These are phyloP conservation scores for Creontiades dilutus DNA, from an alignment of 2,888 invertebrate genomes.

Conservation along the genomic window DNA sequence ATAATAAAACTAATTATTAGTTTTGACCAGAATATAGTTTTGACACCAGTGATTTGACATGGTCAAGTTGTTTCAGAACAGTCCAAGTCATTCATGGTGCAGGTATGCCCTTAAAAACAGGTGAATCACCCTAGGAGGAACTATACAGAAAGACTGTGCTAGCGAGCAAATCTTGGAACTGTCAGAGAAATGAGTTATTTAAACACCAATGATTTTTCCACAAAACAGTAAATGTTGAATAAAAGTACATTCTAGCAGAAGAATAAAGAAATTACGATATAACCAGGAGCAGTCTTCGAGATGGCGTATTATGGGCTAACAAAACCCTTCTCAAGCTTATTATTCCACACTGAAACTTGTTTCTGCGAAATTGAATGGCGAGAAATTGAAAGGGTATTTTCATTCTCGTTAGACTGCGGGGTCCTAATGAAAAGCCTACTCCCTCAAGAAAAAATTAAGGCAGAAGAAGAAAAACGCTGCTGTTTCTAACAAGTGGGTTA, in stretches of 20 bases:
- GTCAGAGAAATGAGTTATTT: neutral
- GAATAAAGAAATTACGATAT: neutral
- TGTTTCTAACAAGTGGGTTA: no score
- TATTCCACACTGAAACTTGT: neutral
- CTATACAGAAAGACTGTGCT: no score
- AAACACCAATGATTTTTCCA: neutral
- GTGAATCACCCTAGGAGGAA: no score
- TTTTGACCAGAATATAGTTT: no score
- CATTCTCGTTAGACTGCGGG: slow-evolving; percentile 5
- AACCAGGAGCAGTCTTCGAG: neutral
- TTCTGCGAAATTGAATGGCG: neutral
- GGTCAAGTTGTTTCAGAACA: no score
- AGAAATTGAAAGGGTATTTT: slow-evolving; percentile 35
- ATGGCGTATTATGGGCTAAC: neutral
- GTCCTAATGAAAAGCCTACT: neutral
- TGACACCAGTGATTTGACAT: no score
- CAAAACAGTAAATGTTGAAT: neutral
- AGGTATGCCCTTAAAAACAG: no score
- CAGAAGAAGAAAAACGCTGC: no score
- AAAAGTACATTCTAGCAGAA: neutral
- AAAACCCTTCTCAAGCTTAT: slow-evolving; percentile 1
- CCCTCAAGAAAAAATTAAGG: neutral
- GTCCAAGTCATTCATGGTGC: no score
- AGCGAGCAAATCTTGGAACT: no score
- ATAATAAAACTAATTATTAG: no score